Evolutionary conservation across 2,113 vertebrate species (phyloP).

Genomic region (Micronycteris hirsuta): DNA sequence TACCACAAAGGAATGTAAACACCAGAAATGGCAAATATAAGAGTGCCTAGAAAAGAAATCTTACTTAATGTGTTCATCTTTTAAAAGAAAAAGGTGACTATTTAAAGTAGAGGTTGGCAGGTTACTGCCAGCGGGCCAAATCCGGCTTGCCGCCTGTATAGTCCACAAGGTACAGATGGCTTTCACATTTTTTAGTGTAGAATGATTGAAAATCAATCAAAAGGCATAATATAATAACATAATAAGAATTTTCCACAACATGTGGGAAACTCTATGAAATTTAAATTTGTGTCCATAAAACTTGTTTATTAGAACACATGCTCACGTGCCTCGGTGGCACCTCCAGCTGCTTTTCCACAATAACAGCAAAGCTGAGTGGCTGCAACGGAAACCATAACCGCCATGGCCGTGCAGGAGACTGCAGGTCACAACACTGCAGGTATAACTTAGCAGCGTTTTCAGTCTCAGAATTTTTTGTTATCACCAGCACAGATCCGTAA

Average conservation of each 20-base stretch:
- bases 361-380: not conserved
- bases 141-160: not conserved
- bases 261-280: not conserved
- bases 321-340: not conserved
- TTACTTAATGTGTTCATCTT: not conserved
- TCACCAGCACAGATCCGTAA: not conserved
- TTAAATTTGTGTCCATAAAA: not conserved
- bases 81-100: not conserved
- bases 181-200: not conserved
- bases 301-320: not conserved
- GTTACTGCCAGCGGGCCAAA: not conserved
- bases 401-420: fast-evolving
- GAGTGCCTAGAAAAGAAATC: not conserved
- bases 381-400: not conserved
- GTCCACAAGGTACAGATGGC: not conserved
- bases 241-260: not conserved
- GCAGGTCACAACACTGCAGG: not conserved
- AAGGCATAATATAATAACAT: not conserved
- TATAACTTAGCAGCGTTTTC: not conserved
- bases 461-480: not conserved
- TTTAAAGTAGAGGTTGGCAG: not conserved
- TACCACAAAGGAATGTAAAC: not conserved
- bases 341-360: not conserved
- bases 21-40: not conserved
- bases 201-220: not conserved